Base-by-base conservation (phyloP, 2,797 vertebrate genomes). In the Siniperca obscura region DNA sequence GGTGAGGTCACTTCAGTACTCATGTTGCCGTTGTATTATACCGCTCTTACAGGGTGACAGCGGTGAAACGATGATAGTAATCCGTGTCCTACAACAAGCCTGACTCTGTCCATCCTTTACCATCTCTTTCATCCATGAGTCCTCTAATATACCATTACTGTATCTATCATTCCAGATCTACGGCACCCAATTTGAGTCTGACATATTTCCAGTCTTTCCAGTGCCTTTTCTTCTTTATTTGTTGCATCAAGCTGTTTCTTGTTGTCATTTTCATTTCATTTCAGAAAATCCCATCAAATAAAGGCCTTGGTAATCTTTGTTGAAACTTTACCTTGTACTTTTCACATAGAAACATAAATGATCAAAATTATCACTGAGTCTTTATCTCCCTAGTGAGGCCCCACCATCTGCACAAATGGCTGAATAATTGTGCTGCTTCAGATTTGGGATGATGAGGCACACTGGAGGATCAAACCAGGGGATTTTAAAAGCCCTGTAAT, bases 401-500 rank as follows among this genome's bases (percentile, higher is more conserved):
- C 70, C n/a, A 25, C 56, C 44, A 74, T 73, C 70, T 52, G 38
- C 55, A 69, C 64, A 76, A 82, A 64, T 73, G 59, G 46, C 46
- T 74, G 36, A 69, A 82, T 79, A 62, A 86, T 84, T 70, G 67
- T 40, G 34, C 62, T 17, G 46, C 62, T 64, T 73, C 46, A 66
- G 40, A 72, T 86, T 76, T 40, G 64, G 67, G 70, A 67, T 36
- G 70, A 86, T 38, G 75, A 87, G 70, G 69, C 66, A 78, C 19
- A 4, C 64, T n/a, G 53, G 69, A 52, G 78, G 44, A 85, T 89
- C 75, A 83, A 85, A 76, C 74, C 56, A 19, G 27, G 61, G 42
- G 40, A 65, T 71, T 84, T 76, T 22, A 86, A 77, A 81, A 70
- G 57, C 71, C 60, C 68, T 78, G 22, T 90, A 86, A 87, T 91